These are phyloP conservation scores for Callinectes sapidus DNA, from an alignment of 2,888 invertebrate genomes.

Conservation along the genomic window DNA sequence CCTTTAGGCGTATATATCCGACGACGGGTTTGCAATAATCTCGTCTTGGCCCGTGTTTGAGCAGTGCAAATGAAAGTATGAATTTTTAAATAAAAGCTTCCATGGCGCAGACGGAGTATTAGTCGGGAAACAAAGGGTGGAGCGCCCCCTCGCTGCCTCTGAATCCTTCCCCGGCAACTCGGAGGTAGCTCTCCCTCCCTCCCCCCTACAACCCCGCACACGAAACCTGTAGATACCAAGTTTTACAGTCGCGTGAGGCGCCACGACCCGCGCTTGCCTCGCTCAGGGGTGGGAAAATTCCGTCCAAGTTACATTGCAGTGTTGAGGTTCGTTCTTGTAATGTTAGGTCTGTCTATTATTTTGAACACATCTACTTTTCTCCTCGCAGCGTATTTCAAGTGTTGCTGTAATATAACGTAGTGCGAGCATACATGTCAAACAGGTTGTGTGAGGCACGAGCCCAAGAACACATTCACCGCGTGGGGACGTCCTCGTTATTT, in stretches of 20 bases:
- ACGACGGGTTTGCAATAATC: slow-evolving; percentile 51
- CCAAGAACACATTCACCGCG: not conserved
- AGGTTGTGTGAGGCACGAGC: not conserved
- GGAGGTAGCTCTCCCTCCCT: not conserved
- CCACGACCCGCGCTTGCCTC: not conserved
- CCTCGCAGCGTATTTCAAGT: not conserved
- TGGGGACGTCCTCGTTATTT: not conserved
- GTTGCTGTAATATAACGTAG: not conserved
- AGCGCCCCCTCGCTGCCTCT: not conserved
- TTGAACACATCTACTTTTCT: not conserved
- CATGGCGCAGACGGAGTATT: slow-evolving; percentile 53
- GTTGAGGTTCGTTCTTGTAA: not conserved
- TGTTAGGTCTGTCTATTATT: not conserved
- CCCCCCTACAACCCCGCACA: not conserved
- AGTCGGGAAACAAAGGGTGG: slow-evolving; percentile 50
- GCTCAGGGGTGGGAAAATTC: not conserved
- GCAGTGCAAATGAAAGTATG: slow-evolving; percentile 61
- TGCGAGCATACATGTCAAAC: not conserved
- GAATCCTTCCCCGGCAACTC: not conserved
- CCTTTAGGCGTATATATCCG: slow-evolving; percentile 10
- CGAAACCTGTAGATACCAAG: not conserved
- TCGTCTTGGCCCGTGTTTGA: slow-evolving; percentile 55
- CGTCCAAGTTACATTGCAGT: not conserved
- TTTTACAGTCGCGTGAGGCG: not conserved
- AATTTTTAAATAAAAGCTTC: slow-evolving; percentile 58